phyloP scores from a whole-genome alignment of 2,888 invertebrate species.

The Buathra laborator region DNA sequence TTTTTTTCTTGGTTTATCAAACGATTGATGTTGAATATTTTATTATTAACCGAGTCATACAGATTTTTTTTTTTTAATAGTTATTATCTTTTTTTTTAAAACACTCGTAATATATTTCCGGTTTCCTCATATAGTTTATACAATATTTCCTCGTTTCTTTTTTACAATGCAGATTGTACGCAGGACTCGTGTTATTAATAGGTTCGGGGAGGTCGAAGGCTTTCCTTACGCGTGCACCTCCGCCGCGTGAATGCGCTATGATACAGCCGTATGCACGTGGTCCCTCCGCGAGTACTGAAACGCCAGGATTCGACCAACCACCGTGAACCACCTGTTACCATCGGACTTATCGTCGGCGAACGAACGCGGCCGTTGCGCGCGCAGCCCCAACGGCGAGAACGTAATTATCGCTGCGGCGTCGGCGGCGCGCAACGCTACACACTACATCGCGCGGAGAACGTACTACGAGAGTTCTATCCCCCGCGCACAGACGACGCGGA shows the following conservation, averaged over 20 bases:
- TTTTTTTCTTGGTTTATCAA: not conserved
- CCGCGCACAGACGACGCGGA: slow-evolving; percentile 12
- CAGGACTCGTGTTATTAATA: not conserved
- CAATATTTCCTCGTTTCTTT: not conserved
- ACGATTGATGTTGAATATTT: not conserved
- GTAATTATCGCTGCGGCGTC: slow-evolving; percentile 14
- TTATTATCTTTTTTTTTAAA: not conserved
- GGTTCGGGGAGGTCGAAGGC: not conserved
- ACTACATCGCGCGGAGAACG: not conserved
- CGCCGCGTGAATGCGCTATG: slow-evolving; percentile 74
- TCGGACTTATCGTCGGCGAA: slow-evolving; percentile 73
- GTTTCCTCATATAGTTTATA: not conserved
- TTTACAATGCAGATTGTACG: not conserved
- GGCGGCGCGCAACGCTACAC: slow-evolving; percentile 11
- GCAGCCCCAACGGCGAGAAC: slow-evolving; percentile 45
- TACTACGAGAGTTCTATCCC: not conserved
- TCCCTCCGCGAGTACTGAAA: slow-evolving; percentile 68
- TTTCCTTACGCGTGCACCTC: slow-evolving; percentile 70
- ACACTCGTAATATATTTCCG: not conserved
- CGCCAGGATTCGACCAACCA: slow-evolving; percentile 81
- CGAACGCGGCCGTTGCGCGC: slow-evolving; percentile 67
- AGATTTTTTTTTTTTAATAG: not conserved
- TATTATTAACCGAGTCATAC: not conserved
- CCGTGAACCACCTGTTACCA: slow-evolving; percentile 84
- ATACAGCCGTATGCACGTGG: slow-evolving; percentile 73